A percentile compares a stretch with the other conserved stretches of the same genome.
These are phyloP conservation scores for Malthinus flaveolus DNA, from an alignment of 2,888 invertebrate species.

Conservation along the genomic window DNA sequence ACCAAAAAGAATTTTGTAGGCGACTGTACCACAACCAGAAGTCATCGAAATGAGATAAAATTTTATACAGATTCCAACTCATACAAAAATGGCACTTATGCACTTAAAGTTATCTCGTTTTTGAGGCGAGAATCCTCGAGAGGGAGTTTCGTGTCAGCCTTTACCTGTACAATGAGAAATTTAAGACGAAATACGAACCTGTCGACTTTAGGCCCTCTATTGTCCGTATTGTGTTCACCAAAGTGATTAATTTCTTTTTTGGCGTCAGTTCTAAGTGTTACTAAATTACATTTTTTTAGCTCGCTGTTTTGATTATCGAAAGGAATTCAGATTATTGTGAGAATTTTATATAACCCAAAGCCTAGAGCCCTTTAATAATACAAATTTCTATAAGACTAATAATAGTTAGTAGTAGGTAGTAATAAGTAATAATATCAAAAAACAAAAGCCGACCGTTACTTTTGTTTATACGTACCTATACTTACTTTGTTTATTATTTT, in stretches of 20 bases:
- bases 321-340: background rate
- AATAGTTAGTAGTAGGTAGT: too few relatives aligned
- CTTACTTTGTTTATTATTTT: too few relatives aligned
- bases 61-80: constrained; percentile 7
- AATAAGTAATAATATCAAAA: too few relatives aligned
- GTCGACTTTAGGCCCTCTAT: constrained; percentile 23
- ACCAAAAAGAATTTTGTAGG: constrained; percentile 14
- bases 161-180: constrained; percentile 18
- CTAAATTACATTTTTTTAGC: constrained; percentile 21
- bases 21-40: constrained; percentile 29
- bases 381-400: too few relatives aligned
- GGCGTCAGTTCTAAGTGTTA: constrained; percentile 21
- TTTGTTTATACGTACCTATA: too few relatives aligned
- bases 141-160: constrained; percentile 1
- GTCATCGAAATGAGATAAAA: constrained; percentile 26
- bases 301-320: background rate
- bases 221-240: constrained; percentile 22
- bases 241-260: constrained; percentile 27
- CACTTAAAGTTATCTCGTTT: constrained; percentile 2
- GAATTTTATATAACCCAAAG: background rate
- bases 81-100: constrained; percentile 10
- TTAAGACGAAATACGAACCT: constrained; percentile 17
- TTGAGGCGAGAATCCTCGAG: constrained; percentile 16
- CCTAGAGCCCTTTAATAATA: background rate
- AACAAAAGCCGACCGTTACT: too few relatives aligned